Conservation (phyloP, 2,113 vertebrate genomes). For the Myrmecobius fasciatus region DNA sequence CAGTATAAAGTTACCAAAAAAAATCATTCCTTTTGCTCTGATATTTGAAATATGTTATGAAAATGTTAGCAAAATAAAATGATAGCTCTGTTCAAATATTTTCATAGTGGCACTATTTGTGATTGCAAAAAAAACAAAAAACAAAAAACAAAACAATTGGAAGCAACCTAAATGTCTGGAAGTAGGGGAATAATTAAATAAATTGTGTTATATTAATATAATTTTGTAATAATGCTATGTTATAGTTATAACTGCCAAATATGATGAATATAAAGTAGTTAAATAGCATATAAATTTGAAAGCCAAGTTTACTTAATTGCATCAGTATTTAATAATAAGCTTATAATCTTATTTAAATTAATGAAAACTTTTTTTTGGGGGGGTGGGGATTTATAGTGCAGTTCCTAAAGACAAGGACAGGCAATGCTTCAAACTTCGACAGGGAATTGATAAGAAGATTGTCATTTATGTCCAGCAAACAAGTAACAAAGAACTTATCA, state of each 20-base stretch:
- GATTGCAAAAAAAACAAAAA: too few relatives aligned
- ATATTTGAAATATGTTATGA: not conserved
- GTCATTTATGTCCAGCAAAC: slow-evolving; percentile 98
- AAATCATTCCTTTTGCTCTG: too few relatives aligned
- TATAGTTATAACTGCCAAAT: not conserved
- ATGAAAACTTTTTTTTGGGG: slow-evolving; percentile 36
- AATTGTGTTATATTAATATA: not conserved
- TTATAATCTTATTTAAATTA: not conserved
- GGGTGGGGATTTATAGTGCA: slow-evolving; percentile 84
- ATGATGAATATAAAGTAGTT: not conserved
- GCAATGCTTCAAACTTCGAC: slow-evolving; percentile 98
- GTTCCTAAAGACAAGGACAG: slow-evolving; percentile 99
- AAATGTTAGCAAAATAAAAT: not conserved
- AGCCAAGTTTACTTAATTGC: not conserved
- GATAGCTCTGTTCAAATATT: not conserved
- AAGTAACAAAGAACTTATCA: slow-evolving; percentile 97
- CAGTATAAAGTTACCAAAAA: not conserved
- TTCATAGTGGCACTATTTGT: not conserved
- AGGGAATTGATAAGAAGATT: slow-evolving; percentile 98
- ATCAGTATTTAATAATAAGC: not conserved
- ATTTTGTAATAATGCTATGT: not conserved
- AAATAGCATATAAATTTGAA: not conserved
- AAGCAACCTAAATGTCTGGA: not conserved
- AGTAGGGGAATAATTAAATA: not conserved
- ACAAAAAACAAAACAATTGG: not conserved